Evolutionary conservation across 2,113 vertebrate genomes (phyloP), one percentile per base, ranked within the genome.

Genomic region (Muntiacus muntjak): DNA sequence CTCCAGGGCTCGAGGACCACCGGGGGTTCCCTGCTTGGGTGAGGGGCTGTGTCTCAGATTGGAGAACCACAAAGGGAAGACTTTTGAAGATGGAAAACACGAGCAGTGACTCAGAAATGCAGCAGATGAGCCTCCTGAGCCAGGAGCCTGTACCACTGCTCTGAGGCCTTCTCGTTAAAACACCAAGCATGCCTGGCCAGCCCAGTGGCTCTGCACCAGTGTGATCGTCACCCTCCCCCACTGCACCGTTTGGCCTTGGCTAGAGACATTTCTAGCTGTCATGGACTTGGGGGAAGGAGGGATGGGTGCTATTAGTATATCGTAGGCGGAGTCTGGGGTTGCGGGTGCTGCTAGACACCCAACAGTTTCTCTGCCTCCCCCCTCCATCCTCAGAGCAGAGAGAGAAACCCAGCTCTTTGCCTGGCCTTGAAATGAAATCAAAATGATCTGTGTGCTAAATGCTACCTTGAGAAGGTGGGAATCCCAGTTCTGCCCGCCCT

Each of bases 301-400:
- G 47, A 43, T 7, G 58, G 40, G 54, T 9, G 67, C 54, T 43
- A 1, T 30, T 23, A 21, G 5, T 50, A 13, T n/a, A 91, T 62
- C 1, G 7, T 11, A 43, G 60, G 52, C 6, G 9, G 85, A 85
- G 40, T 74, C 25, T 25, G 55, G 28, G 7, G 33, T 15, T n/a
- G 55, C 21, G 12, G 50, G 17, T 2, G 33, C 50, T 36, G 83
- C 43, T 12, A 2, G 28, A 9, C 52, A 5, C 7, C 45, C 71
- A 21, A 0, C 2, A 4, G n/a, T 4, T 6, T 23, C 40, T 54
- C n/a, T 67, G 47, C 52, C 1, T 0, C 7, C 36, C 36, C 16
- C 2, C 33, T 7, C 1, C 0, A 9, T 28, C 17, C 33, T 16
- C 40, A 4, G 1, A 3, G 2, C 10, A 12, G 58, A 67, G 40